These are phyloP conservation scores for Drosophila tristis DNA, from an alignment of 1,140 invertebrate genomes.

Conservation along the genomic window DNA sequence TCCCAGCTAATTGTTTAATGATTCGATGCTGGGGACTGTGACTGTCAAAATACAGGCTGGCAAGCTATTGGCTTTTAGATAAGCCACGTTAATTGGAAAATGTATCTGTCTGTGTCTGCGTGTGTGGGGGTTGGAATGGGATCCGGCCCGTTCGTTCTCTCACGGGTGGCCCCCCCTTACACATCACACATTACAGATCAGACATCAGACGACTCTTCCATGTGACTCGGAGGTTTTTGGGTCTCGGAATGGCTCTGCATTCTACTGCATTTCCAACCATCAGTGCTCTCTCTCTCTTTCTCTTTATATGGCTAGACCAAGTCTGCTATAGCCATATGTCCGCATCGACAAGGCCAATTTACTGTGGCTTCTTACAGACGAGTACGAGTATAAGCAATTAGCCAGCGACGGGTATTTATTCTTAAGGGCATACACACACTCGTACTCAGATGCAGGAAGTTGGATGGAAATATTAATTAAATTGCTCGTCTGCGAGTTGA, in stretches of 20 bases:
- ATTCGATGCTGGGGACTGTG: slow-evolving; percentile 33
- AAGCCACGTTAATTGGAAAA: slow-evolving; percentile 70
- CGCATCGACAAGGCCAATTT: slow-evolving; percentile 34
- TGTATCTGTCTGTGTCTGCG: slow-evolving; percentile 1
- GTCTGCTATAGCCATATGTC: slow-evolving; percentile 29
- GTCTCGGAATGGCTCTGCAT: slow-evolving; percentile 29
- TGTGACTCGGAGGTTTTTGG: slow-evolving; percentile 30
- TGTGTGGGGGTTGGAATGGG: slow-evolving; percentile 22
- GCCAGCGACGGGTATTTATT: slow-evolving; percentile 14
- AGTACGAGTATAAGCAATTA: slow-evolving; percentile 33
- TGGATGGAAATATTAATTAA: slow-evolving; percentile 37
- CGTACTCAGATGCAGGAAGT: slow-evolving; percentile 40
- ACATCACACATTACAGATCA: no score
- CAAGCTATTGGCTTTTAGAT: slow-evolving; percentile 74
- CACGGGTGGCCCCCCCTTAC: slow-evolving; percentile 30
- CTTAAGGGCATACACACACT: slow-evolving; percentile 27
- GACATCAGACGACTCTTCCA: slow-evolving; percentile 1
- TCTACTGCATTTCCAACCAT: slow-evolving; percentile 36
- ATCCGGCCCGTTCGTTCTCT: slow-evolving; percentile 21
- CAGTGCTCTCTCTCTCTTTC: slow-evolving; percentile 18
- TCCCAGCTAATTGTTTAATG: slow-evolving; percentile 73
- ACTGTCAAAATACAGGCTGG: slow-evolving; percentile 70
- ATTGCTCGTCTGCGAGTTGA: slow-evolving; percentile 24
- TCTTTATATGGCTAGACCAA: slow-evolving; percentile 35
- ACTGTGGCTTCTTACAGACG: slow-evolving; percentile 11